These are phyloP conservation scores for Drosophila auraria DNA, from an alignment of 1,140 invertebrate species.

Conservation along the genomic window DNA sequence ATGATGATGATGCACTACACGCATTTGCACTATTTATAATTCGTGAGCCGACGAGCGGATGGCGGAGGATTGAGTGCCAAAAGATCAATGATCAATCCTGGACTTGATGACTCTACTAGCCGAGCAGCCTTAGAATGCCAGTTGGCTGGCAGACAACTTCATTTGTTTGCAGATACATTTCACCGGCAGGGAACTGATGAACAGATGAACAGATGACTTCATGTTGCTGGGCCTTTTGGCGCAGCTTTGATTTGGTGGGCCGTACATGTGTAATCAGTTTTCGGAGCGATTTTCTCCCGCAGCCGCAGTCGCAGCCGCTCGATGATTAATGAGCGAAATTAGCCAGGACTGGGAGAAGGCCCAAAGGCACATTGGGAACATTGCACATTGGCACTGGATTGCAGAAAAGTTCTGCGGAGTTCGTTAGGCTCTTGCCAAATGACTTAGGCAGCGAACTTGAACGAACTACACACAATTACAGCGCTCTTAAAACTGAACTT, in stretches of 20 bases:
- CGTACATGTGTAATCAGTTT: conserved; percentile 76
- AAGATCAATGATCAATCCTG: conserved; percentile 81
- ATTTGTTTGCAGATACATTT: conserved; percentile 82
- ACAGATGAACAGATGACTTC: conserved; percentile 41
- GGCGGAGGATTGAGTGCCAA: conserved; percentile 71
- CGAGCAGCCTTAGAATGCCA: conserved; percentile 26
- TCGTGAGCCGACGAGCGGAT: conserved; percentile 54
- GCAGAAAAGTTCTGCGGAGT: conserved; percentile 41
- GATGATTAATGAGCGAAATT: conserved; percentile 83
- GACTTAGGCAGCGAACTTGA: conserved; percentile 80
- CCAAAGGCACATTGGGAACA: conserved; percentile 33
- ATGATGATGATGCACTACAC: conserved; percentile 82
- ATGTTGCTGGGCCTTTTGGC: conserved; percentile 60
- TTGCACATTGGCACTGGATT: conserved; percentile 43
- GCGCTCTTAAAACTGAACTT: conserved; percentile 66
- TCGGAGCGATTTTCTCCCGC: conserved; percentile 42
- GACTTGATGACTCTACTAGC: conserved; percentile 78
- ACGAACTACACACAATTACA: conserved; percentile 77
- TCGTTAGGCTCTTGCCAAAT: conserved; percentile 67
- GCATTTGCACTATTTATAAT: conserved; percentile 84
- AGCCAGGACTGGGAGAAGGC: conserved; percentile 25
- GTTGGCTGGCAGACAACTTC: conserved; percentile 69
- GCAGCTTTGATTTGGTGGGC: conserved; percentile 66
- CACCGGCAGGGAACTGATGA: conserved; percentile 42
- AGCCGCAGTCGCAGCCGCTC: not conserved